These are phyloP conservation scores for Spodoptera exigua DNA, from an alignment of 2,888 invertebrate genomes.

Conservation along the genomic window DNA sequence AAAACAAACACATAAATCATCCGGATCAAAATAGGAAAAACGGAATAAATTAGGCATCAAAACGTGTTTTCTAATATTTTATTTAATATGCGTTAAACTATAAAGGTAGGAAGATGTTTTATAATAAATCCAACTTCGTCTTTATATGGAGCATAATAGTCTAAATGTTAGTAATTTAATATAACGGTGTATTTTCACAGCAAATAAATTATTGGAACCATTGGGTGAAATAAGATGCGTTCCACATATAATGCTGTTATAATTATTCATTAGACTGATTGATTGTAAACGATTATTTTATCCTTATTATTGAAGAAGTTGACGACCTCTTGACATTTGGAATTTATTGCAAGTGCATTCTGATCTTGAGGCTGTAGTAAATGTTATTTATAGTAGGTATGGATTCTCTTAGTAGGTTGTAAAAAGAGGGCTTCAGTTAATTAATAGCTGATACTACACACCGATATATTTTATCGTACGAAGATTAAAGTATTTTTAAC, in stretches of 20 bases:
- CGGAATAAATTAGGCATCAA: background rate
- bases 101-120: background rate
- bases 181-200: slow-evolving; percentile 49
- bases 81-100: slow-evolving; percentile 18
- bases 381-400: slow-evolving; percentile 5
- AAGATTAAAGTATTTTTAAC: too few relatives aligned
- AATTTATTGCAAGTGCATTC: slow-evolving; percentile 27
- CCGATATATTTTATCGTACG: slow-evolving; percentile 1
- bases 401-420: slow-evolving; percentile 1
- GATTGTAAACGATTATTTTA: slow-evolving; percentile 45
- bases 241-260: slow-evolving; percentile 37
- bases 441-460: background rate
- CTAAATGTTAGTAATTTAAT: slow-evolving; percentile 41
- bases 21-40: too few relatives aligned
- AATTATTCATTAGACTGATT: slow-evolving; percentile 53
- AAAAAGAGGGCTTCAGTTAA: slow-evolving; percentile 5
- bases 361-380: slow-evolving; percentile 2
- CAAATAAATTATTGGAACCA: slow-evolving; percentile 45
- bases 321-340: slow-evolving; percentile 50
- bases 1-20: too few relatives aligned
- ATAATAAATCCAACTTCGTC: slow-evolving; percentile 14
- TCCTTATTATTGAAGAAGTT: slow-evolving; percentile 47
- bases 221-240: slow-evolving; percentile 35
- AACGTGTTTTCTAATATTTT: background rate
- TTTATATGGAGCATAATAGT: slow-evolving; percentile 13